These are phyloP conservation scores for Loris lydekkerianus DNA, from an alignment of 2,797 vertebrate genomes.

Conservation along the genomic window DNA sequence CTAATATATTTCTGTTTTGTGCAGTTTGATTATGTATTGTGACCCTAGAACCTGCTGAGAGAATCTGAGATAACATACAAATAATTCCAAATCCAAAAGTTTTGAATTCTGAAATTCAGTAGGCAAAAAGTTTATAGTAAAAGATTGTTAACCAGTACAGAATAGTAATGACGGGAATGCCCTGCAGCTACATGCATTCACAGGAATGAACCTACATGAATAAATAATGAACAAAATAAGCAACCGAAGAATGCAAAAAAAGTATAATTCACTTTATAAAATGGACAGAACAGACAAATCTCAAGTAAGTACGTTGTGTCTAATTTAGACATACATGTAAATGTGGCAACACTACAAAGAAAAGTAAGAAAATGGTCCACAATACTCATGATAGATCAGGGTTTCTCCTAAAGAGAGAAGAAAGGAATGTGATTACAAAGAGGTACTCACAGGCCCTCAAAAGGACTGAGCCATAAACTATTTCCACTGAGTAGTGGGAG, in stretches of 20 bases:
- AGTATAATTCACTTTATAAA: not conserved
- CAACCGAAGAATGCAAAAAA: not conserved
- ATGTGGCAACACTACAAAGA: not conserved
- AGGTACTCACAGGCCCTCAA: not conserved
- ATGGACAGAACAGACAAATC: not conserved
- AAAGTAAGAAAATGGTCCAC: not conserved
- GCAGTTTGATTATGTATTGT: not conserved
- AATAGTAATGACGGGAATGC: not conserved
- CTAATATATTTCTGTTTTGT: not conserved
- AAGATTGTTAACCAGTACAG: not conserved
- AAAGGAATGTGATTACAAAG: not conserved
- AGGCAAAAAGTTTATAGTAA: not conserved
- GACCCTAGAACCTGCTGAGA: not conserved
- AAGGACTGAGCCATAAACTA: not conserved
- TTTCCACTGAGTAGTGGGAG: not conserved
- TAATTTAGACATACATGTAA: not conserved
- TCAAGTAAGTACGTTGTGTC: not conserved
- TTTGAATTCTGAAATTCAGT: not conserved
- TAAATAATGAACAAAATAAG: not conserved
- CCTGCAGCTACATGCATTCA: not conserved
- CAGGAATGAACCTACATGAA: not conserved
- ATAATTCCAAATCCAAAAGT: not conserved
- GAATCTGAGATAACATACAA: not conserved
- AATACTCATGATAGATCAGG: too few relatives aligned
- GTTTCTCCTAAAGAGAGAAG: not conserved